phyloP scores from a whole-genome alignment of 2,888 invertebrate genomes.

The Dicyrtoma fusca region DNA sequence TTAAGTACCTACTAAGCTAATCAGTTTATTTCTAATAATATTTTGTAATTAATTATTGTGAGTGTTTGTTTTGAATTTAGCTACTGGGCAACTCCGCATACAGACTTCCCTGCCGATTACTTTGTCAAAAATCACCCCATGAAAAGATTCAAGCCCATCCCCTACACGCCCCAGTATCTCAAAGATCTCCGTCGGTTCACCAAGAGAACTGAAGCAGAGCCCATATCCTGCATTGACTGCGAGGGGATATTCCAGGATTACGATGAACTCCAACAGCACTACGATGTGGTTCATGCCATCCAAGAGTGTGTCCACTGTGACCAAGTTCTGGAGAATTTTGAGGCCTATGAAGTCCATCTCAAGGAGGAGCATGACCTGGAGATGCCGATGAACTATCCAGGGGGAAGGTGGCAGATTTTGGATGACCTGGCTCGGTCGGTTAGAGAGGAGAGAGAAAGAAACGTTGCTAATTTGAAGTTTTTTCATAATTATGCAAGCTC shows the following conservation, averaged over 20 bases:
- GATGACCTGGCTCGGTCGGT: background rate
- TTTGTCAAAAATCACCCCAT: constrained; percentile 47
- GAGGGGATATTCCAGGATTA: constrained; percentile 39
- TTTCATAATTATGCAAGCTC: constrained; percentile 26
- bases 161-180: constrained; percentile 43
- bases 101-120: constrained; percentile 41
- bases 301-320: constrained; percentile 29
- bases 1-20: no score
- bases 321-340: constrained; percentile 20
- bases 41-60: no score
- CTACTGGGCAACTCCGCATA: constrained; percentile 24
- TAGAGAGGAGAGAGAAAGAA: background rate
- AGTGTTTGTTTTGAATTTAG: no score
- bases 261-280: constrained; percentile 28
- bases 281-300: constrained; percentile 28
- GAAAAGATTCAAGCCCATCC: constrained; percentile 49
- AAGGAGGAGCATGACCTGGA: constrained; percentile 21
- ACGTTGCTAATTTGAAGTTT: constrained; percentile 12
- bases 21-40: no score
- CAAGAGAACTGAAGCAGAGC: constrained; percentile 30
- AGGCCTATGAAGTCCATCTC: constrained; percentile 22
- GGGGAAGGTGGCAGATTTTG: constrained; percentile 29
- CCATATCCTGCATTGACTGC: constrained; percentile 50
- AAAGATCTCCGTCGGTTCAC: constrained; percentile 39
- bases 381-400: constrained; percentile 25